Conservation (phyloP, 1,140 invertebrate species). For the Conus ventricosus region DNA sequence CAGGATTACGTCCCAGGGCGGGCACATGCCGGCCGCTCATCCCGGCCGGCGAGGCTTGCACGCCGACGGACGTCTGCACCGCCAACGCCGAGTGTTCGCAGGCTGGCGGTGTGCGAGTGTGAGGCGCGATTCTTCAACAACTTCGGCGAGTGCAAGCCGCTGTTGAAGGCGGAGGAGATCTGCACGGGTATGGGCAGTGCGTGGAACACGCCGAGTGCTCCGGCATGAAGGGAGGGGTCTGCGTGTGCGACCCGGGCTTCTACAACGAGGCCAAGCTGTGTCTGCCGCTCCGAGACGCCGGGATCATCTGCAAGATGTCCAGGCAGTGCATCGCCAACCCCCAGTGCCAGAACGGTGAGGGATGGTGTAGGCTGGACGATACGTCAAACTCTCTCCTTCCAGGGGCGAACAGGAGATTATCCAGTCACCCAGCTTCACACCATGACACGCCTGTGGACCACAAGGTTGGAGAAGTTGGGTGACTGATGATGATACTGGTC, state of each 20-base stretch:
- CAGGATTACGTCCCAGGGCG: background rate
- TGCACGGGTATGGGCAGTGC: constrained; percentile 34
- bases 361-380: background rate
- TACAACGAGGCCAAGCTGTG: constrained; percentile 21
- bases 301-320: background rate
- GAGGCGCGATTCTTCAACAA: constrained; percentile 12
- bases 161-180: background rate
- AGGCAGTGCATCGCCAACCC: constrained; percentile 36
- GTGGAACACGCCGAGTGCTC: constrained; percentile 37
- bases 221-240: background rate
- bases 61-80: background rate
- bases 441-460: background rate
- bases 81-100: constrained; percentile 19
- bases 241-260: constrained; percentile 17
- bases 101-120: background rate
- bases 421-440: background rate
- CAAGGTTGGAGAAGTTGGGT: too few relatives aligned
- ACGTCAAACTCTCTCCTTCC: background rate
- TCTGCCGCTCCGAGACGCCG: background rate
- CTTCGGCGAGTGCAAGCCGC: constrained; percentile 15
- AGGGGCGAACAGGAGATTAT: background rate
- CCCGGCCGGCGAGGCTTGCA: background rate
- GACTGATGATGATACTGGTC: too few relatives aligned
- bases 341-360: constrained; percentile 13
- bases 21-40: background rate